Conservation (phyloP, 2,797 vertebrate species). For the Lepilemur ruficaudatus region DNA sequence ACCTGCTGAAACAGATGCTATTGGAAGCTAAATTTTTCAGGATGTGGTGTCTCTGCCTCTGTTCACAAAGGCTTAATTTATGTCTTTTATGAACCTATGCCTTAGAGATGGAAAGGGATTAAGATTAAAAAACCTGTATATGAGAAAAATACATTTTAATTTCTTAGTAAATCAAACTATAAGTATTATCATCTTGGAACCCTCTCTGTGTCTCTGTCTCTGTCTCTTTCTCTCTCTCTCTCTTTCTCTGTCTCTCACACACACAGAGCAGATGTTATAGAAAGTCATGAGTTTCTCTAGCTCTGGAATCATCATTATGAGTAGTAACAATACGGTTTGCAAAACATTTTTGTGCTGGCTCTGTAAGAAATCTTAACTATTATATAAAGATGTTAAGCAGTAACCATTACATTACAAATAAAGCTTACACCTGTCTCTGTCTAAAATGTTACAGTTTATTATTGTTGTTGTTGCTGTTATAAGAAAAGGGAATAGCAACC, state of each 20-base stretch:
- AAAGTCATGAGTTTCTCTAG: constrained; percentile 23
- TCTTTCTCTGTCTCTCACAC: background rate
- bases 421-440: constrained; percentile 45
- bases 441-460: constrained; percentile 64
- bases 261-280: background rate
- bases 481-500: constrained; percentile 50
- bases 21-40: background rate
- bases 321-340: constrained; percentile 45
- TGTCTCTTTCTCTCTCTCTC: background rate
- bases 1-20: background rate
- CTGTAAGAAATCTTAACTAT: constrained; percentile 42
- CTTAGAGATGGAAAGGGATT: background rate
- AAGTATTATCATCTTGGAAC: background rate
- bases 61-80: background rate
- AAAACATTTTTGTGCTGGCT: constrained; percentile 7
- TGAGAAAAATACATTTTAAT: constrained; percentile 17
- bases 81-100: background rate
- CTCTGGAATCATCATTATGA: background rate
- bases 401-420: constrained; percentile 64
- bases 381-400: constrained; percentile 11
- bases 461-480: constrained; percentile 61
- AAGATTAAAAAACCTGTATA: background rate
- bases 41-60: background rate
- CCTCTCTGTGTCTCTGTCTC: background rate
- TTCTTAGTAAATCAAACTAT: background rate